Percentiles rank a stretch among this genome's conserved stretches.
Conservation (phyloP, 1,140 invertebrate genomes). For the Dendroctonus ponderosae region DNA sequence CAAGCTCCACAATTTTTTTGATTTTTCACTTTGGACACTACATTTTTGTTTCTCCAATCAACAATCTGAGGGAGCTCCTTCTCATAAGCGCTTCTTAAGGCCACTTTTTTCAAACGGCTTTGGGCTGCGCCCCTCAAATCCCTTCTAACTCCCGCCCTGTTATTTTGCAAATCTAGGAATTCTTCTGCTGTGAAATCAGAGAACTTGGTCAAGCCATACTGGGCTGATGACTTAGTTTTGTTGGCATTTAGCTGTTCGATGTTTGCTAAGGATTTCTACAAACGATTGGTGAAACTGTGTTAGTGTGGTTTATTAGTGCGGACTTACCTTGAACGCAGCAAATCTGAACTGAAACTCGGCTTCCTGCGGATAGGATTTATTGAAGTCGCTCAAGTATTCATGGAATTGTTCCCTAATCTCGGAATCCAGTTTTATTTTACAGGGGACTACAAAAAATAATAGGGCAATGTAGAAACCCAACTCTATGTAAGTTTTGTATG, state of each 20-base stretch:
- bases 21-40: constrained; percentile 68
- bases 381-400: constrained; percentile 62
- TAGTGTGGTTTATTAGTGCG: background rate
- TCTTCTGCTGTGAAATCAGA: constrained; percentile 74
- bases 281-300: constrained; percentile 6
- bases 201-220: constrained; percentile 71
- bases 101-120: background rate
- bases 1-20: constrained; percentile 82
- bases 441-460: constrained; percentile 56
- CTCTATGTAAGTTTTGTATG: constrained; percentile 18
- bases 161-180: constrained; percentile 57
- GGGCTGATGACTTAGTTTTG: constrained; percentile 57
- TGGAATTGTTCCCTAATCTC: constrained; percentile 56
- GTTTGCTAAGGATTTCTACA: constrained; percentile 36
- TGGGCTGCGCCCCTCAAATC: constrained; percentile 11
- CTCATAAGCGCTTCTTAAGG: background rate
- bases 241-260: constrained; percentile 63
- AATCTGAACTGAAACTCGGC: constrained; percentile 61
- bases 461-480: constrained; percentile 46
- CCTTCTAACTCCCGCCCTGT: constrained; percentile 44
- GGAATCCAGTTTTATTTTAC: constrained; percentile 47
- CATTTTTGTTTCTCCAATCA: constrained; percentile 62
- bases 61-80: constrained; percentile 27
- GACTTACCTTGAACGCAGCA: constrained; percentile 64
- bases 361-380: constrained; percentile 65